A percentile compares a stretch with the other conserved stretches of the same genome.
Evolutionary conservation across 2,888 invertebrate species (phyloP).

Genomic region (Sialis lutaria): DNA sequence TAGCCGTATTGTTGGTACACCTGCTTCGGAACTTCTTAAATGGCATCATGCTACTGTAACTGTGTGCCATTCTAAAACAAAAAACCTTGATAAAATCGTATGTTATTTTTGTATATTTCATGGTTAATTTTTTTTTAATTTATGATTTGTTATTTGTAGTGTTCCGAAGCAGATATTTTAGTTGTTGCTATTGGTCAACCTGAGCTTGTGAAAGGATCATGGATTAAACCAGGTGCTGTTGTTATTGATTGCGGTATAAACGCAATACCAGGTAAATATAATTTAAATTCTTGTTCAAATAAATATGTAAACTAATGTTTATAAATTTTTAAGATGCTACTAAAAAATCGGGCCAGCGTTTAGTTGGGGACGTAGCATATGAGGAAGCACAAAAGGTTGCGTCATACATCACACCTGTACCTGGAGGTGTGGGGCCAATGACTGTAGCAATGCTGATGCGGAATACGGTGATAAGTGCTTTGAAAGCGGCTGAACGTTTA

Average conservation of each 20-base stretch:
- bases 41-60: conserved; percentile 97
- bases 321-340: conserved; percentile 38
- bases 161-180: conserved; percentile 72
- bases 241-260: conserved; percentile 99
- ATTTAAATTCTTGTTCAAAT: conserved; percentile 5
- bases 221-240: conserved; percentile 96
- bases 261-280: conserved; percentile 54
- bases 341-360: conserved; percentile 59
- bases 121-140: background rate
- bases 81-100: conserved; percentile 59
- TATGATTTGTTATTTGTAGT: conserved; percentile 17
- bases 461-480: conserved; percentile 80
- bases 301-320: background rate
- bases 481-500: conserved; percentile 37
- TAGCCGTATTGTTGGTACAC: conserved; percentile 96
- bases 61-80: conserved; percentile 89
- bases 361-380: conserved; percentile 93
- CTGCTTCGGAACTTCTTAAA: conserved; percentile 81
- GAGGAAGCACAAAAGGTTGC: conserved; percentile 64
- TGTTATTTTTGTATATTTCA: conserved; percentile 9
- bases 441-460: conserved; percentile 96
- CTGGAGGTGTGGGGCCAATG: conserved; percentile 98
- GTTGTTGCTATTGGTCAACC: conserved; percentile 91
- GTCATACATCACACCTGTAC: conserved; percentile 84
- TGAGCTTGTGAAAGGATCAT: conserved; percentile 79